These are phyloP conservation scores for Malurus elegans DNA, from an alignment of 2,113 vertebrate species.

Conservation along the genomic window DNA sequence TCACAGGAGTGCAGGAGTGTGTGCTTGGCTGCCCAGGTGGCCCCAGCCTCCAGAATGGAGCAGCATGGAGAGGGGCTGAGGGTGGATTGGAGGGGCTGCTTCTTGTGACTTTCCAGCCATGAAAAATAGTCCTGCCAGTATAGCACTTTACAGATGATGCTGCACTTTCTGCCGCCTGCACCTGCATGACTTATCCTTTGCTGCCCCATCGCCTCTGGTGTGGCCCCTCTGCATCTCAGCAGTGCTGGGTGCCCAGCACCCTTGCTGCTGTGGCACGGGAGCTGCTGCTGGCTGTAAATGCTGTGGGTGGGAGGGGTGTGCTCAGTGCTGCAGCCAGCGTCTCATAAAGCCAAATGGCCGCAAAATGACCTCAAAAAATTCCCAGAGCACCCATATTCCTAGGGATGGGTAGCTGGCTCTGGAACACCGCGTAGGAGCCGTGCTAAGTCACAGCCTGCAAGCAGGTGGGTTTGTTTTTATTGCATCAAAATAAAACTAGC, in stretches of 20 bases:
- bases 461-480: neutral
- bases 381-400: neutral
- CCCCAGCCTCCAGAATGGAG: neutral
- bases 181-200: neutral
- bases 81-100: neutral
- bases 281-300: neutral
- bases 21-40: neutral
- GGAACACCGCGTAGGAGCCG: rapidly evolving
- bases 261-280: neutral
- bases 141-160: neutral
- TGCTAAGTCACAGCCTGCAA: neutral
- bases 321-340: neutral
- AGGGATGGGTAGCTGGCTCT: neutral
- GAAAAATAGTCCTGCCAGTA: neutral
- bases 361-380: neutral
- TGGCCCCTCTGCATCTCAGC: neutral
- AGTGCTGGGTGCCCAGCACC: neutral
- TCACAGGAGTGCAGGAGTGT: neutral
- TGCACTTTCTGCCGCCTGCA: neutral
- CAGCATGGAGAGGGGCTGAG: neutral
- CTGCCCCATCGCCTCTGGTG: neutral
- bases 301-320: neutral
- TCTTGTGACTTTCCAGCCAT: neutral
- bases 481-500: neutral
- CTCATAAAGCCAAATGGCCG: neutral